Percentiles rank a stretch among this genome's conserved stretches.
Conservation (phyloP, 1,140 invertebrate genomes). For the Caenorhabditis elegans region DNA sequence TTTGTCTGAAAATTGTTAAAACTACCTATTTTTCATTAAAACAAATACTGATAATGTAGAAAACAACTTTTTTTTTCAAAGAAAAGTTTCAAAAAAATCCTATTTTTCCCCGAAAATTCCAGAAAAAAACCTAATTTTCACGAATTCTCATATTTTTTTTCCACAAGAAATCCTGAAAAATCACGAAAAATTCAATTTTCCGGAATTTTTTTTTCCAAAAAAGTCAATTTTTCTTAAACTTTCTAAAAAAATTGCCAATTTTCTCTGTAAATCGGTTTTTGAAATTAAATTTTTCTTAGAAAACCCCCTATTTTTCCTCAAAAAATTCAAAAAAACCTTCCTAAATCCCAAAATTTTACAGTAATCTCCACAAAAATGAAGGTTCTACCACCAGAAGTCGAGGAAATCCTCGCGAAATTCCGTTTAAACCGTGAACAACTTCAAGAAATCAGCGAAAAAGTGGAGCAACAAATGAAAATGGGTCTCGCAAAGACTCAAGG, state of each 20-base stretch:
- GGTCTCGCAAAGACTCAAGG: constrained; percentile 52
- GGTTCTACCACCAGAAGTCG: not conserved
- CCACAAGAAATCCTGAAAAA: too few species aligned
- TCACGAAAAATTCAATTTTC: too few species aligned
- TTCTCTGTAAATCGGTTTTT: not conserved
- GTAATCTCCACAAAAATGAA: not conserved
- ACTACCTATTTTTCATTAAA: too few species aligned
- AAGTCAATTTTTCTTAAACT: not conserved
- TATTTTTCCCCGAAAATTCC: too few species aligned
- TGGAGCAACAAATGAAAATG: constrained; percentile 53
- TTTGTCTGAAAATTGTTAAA: too few species aligned
- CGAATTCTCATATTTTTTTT: too few species aligned
- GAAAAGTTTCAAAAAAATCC: too few species aligned
- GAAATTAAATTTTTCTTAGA: too few species aligned
- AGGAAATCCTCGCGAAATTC: constrained; percentile 31
- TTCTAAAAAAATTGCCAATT: not conserved
- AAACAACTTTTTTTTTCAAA: too few species aligned
- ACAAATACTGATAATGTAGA: too few species aligned
- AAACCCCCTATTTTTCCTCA: not conserved
- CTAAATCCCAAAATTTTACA: too few species aligned
- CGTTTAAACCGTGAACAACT: constrained; percentile 36
- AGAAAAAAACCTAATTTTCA: too few species aligned
- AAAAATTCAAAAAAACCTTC: not conserved
- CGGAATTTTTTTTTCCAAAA: not conserved
- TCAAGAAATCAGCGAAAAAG: constrained; percentile 50